Conservation (phyloP, 2,797 vertebrate genomes). For the Pteropus rufus region DNA sequence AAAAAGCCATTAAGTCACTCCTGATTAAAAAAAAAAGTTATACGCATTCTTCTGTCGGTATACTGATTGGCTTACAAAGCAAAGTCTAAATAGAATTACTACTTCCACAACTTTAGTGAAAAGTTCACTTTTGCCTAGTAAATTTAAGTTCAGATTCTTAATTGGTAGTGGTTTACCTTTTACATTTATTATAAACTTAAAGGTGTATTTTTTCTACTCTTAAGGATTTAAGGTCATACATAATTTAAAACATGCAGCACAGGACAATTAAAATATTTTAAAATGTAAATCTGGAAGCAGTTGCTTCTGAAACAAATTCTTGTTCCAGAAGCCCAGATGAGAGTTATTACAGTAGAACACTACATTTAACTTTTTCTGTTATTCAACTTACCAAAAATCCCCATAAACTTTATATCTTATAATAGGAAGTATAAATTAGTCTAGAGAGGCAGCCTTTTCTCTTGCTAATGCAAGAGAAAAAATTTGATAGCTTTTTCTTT, state of each 20-base stretch:
- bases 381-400: neutral
- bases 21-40: neutral
- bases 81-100: neutral
- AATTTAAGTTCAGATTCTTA: slow-evolving; percentile 43
- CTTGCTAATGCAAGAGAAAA: neutral
- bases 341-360: neutral
- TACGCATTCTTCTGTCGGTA: neutral
- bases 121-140: neutral
- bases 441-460: neutral
- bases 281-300: neutral
- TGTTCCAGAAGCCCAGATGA: neutral
- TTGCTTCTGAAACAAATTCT: neutral
- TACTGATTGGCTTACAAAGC: neutral
- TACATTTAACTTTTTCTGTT: neutral
- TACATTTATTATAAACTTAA: neutral
- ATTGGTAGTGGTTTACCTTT: neutral
- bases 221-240: neutral
- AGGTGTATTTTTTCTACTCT: neutral
- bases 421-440: neutral
- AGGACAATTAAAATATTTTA: slow-evolving; percentile 10
- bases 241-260: neutral
- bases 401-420: neutral
- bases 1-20: neutral
- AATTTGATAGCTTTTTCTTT: neutral
- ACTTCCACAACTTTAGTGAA: neutral